Evolutionary conservation across 2,113 vertebrate species (phyloP), one percentile per base, ranked within the genome.

Genomic region (Cairina moschata): DNA sequence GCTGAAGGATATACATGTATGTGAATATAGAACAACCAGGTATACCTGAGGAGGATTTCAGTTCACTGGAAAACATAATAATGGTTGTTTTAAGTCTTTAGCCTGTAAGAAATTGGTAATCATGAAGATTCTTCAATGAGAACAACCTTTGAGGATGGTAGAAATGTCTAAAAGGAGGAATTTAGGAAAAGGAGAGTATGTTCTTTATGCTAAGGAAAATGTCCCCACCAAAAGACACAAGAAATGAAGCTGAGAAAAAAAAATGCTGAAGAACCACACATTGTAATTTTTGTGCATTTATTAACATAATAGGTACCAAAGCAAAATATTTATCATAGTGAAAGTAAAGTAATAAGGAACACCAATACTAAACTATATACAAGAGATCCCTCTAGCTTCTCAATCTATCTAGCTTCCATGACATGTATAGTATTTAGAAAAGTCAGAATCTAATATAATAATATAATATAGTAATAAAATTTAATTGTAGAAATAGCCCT

Each of bases 61-160:
- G 75, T 85, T 95, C 46, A 42, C 36, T 59, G 60, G 76, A 82
- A 84, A 85, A 72, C 28, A 40, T 46, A 80, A 26, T 72, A 94
- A 86, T 81, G 42, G 16, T n/a, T 46, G 9, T 21, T 65, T 80
- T 77, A 69, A 62, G 17, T 40, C 74, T 73, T 34, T 69, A 38
- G 94, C 81, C 65, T 83, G 63, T 40, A 91, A 26, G 77, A 84
- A 91, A 67, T 12, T 31, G 48, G 34, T 73, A 91, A 83, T 80
- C 95, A 93, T 93, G 59, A 86, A 73, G 63, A 95, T n/a, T 76
- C 23, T 75, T 73, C 54, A 89, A 42, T 34, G 31, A 88, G 87
- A 42, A 38, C 29, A 79, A 90, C 6, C 54, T 36, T 3, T 72
- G 48, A 94, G 25, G 76, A 76, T 63, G 29, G 16, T 2, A 54